These are phyloP conservation scores for Amphipoea lucens DNA, from an alignment of 2,888 invertebrate genomes.

Conservation along the genomic window DNA sequence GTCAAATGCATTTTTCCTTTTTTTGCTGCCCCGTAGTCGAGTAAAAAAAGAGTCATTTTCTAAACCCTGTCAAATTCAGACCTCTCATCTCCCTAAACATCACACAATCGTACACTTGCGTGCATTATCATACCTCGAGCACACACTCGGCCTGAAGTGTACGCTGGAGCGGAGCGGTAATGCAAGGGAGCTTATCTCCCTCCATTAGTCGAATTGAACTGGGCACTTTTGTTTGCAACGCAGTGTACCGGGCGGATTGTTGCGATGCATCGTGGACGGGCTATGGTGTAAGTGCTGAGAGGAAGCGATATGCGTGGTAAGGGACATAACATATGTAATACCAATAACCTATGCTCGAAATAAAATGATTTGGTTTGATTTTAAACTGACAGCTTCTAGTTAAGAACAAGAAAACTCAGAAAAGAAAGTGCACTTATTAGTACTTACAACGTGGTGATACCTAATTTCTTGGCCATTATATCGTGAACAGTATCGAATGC, in stretches of 20 bases:
- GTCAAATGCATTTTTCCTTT: background rate
- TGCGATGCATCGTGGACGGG: constrained; percentile 56
- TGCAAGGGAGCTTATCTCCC: constrained; percentile 66
- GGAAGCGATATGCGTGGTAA: background rate
- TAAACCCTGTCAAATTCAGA: constrained; percentile 2
- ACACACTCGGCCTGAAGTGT: constrained; percentile 53
- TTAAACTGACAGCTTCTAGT: no score
- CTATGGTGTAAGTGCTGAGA: constrained; percentile 13
- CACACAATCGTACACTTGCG: constrained; percentile 49
- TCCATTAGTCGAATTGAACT: constrained; percentile 79
- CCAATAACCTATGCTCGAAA: no score
- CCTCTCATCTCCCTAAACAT: constrained; percentile 16
- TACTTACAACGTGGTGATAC: no score
- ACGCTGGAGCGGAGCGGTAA: constrained; percentile 52
- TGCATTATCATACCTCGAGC: constrained; percentile 53
- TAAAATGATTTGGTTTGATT: no score
- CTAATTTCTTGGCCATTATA: no score
- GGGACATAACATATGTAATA: background rate
- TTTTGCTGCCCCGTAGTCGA: background rate
- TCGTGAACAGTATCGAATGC: no score
- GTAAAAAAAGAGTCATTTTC: background rate
- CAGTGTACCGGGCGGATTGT: constrained; percentile 63
- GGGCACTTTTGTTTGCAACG: constrained; percentile 75
- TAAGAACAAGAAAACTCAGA: no score
- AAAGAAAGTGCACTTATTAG: no score